phyloP scores from a whole-genome alignment of 2,113 vertebrate species.

The Vanacampus margaritifer region DNA sequence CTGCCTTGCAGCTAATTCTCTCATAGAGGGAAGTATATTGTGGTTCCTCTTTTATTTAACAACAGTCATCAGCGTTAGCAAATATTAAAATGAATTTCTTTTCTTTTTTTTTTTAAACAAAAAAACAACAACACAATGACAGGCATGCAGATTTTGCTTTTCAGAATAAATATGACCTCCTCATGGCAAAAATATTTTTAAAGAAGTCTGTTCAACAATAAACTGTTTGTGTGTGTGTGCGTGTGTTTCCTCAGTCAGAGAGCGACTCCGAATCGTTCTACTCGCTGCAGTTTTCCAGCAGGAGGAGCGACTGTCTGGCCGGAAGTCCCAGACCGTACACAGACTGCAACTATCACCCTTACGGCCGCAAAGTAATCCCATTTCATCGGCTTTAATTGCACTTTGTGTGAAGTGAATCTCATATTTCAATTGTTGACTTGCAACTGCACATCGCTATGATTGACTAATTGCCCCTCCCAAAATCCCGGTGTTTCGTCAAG shows the following conservation, averaged over 20 bases:
- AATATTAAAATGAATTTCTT: neutral
- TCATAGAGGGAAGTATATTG: neutral
- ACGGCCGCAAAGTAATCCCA: constrained; percentile 61
- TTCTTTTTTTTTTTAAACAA: neutral
- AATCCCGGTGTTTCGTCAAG: constrained; percentile 33
- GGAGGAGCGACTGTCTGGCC: constrained; percentile 71
- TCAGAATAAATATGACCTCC: neutral
- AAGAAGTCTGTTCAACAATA: neutral
- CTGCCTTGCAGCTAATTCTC: neutral
- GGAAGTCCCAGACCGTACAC: constrained; percentile 73
- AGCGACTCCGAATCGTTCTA: constrained; percentile 56
- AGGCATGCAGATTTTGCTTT: neutral
- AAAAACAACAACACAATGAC: neutral
- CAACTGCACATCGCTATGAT: neutral
- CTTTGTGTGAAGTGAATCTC: neutral
- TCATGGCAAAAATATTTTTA: neutral
- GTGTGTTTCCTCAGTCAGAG: constrained; percentile 60
- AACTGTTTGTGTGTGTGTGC: constrained; percentile 7
- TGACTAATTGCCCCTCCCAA: neutral
- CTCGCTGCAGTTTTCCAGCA: constrained; percentile 72
- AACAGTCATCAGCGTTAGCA: no score
- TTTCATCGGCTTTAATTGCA: neutral
- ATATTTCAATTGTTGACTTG: neutral
- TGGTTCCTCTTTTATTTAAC: neutral
- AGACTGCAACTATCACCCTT: constrained; percentile 75